Base-by-base conservation (phyloP, 64 coral and sea anemone species). In the Catalaphyllia jardinei region DNA sequence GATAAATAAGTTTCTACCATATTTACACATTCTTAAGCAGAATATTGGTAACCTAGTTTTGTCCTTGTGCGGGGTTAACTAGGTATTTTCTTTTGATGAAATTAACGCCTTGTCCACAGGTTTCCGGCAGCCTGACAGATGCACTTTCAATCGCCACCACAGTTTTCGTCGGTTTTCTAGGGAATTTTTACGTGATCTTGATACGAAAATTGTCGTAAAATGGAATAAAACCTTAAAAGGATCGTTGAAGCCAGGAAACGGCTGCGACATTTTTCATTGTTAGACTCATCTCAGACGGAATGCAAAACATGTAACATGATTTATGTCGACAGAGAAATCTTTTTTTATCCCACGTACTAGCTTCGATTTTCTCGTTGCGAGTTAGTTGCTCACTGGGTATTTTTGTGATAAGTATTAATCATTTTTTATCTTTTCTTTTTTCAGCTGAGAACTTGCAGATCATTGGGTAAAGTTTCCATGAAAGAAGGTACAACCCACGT, bases 361-460 rank as follows among this genome's bases (percentile, higher is more conserved):
- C 54, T 57, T 15, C 54, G 54, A 15, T 57, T 57, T 57, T 57
- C 8, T 57, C 15, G 15, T 14, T 57, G 54, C 15, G 15, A 0
- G 54, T 57, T 57, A 10, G 54, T 14, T 57, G 10, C 25, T 24
- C 22, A 10, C 22, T n/a, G 9, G 10, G 10, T 69, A 27, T 27
- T 11, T 27, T 69, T 69, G 22, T 25, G 65, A 69, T 11, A 25
- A 69, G 10, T 27, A 11, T 8, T 11, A 27, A 2, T 27, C n/a
- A 69, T n/a, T 27, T 25, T 24, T 11, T 69, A 69, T 69, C 24
- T 62, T 22, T 28, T 89, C 54, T 46, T 13, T 25, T 91, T 93
- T 72, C 74, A 96, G 95, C 79, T 96, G 50, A 77, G 95, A 69
- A 96, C 95, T 24, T 86, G 89, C 25, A 93, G 80, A 59, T 90